Conservation (phyloP, 2,113 vertebrate species). For the Choloepus hoffmanni region DNA sequence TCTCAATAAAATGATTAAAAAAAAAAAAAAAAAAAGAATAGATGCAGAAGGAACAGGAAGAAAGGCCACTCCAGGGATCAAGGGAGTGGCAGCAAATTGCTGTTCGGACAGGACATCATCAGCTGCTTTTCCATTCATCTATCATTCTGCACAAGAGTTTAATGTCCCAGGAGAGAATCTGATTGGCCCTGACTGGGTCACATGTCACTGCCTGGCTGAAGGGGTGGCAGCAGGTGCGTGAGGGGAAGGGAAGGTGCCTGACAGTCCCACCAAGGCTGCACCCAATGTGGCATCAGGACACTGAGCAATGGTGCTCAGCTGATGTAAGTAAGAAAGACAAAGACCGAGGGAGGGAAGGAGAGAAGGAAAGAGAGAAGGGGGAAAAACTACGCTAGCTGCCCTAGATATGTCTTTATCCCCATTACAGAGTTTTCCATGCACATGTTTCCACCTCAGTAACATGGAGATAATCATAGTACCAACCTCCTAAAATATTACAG, state of each 20-base stretch:
- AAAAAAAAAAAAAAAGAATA: too few relatives aligned
- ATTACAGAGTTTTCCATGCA: not conserved
- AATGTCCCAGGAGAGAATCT: not conserved
- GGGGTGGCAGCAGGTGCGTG: not conserved
- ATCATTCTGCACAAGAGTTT: not conserved
- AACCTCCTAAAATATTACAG: not conserved
- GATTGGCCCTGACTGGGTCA: not conserved
- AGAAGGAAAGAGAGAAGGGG: rapidly evolving
- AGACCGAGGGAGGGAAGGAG: not conserved
- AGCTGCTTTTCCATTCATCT: not conserved
- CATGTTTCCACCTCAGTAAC: not conserved
- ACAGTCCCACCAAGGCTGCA: not conserved
- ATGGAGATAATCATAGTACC: not conserved
- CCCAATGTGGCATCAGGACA: not conserved
- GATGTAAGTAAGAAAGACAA: not conserved
- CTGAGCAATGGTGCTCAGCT: not conserved
- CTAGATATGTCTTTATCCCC: not conserved
- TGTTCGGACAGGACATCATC: not conserved
- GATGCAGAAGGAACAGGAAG: not conserved
- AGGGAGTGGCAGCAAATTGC: not conserved
- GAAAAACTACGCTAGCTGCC: too few relatives aligned
- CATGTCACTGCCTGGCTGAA: not conserved
- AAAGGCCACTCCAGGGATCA: not conserved
- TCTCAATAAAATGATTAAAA: too few relatives aligned
- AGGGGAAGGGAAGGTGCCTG: not conserved